These are phyloP conservation scores for Gorsachius magnificus DNA, from an alignment of 2,797 vertebrate species.

Conservation along the genomic window DNA sequence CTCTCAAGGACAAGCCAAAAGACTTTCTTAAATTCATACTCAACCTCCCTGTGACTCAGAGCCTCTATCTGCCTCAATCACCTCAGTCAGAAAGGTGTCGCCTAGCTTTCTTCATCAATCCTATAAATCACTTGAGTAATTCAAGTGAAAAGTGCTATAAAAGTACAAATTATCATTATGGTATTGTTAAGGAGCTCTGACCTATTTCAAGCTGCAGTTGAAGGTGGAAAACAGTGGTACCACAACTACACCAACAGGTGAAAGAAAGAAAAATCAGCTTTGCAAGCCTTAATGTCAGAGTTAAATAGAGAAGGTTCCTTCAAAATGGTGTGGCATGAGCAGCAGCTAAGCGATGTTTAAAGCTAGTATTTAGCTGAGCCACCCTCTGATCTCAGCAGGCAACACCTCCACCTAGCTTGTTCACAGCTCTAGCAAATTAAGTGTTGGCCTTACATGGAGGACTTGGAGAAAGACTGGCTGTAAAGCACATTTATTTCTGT, in stretches of 20 bases:
- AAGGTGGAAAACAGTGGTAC: not conserved
- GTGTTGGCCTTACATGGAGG: not conserved
- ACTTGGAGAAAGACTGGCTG: not conserved
- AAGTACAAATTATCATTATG: not conserved
- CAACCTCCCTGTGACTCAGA: not conserved
- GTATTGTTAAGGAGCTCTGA: not conserved
- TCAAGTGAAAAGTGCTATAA: not conserved
- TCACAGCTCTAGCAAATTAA: not conserved
- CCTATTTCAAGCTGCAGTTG: not conserved
- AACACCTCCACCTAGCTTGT: not conserved
- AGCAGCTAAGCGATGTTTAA: not conserved
- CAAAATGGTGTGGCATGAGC: not conserved
- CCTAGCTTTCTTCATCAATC: not conserved
- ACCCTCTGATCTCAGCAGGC: not conserved
- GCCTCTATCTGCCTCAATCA: not conserved
- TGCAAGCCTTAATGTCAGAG: not conserved
- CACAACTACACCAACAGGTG: not conserved
- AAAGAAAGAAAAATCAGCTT: not conserved
- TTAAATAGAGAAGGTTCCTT: not conserved
- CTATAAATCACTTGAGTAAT: not conserved
- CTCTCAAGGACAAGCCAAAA: not conserved
- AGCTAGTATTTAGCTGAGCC: not conserved
- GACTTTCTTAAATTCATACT: not conserved
- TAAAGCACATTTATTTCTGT: not conserved
- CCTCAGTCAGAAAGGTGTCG: not conserved